Conservation (phyloP, 2,888 invertebrate species). For the Eupeodes luniger region DNA sequence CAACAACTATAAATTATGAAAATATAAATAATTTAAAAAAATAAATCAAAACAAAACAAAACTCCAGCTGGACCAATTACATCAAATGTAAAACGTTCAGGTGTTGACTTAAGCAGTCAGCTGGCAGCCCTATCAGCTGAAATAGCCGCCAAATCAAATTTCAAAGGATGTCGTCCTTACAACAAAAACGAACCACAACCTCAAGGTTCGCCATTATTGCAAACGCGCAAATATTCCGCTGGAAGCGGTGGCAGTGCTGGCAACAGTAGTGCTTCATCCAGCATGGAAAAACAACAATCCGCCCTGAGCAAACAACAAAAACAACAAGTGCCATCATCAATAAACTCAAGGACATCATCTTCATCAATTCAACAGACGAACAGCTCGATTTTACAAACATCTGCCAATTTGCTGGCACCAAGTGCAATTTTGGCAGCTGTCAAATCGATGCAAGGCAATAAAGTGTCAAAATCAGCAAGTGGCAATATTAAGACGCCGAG, state of each 20-base stretch:
- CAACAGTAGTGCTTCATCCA: constrained; percentile 69
- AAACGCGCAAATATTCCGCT: constrained; percentile 66
- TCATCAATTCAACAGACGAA: constrained; percentile 27
- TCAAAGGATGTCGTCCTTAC: constrained; percentile 77
- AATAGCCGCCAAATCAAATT: constrained; percentile 77
- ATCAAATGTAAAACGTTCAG: constrained; percentile 64
- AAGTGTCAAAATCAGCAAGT: constrained; percentile 48
- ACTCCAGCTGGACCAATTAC: constrained; percentile 68
- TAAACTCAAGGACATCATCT: constrained; percentile 53
- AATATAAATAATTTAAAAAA: constrained; percentile 33
- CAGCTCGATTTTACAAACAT: constrained; percentile 59
- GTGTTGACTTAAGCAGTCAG: constrained; percentile 75
- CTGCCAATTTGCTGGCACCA: constrained; percentile 75
- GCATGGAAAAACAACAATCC: constrained; percentile 67
- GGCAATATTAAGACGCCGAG: constrained; percentile 41
- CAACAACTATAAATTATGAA: constrained; percentile 8
- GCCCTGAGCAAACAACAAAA: constrained; percentile 53
- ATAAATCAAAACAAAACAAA: constrained; percentile 7
- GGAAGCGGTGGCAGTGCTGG: constrained; percentile 68
- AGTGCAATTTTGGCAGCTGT: constrained; percentile 78
- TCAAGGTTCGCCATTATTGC: constrained; percentile 76
- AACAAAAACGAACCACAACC: constrained; percentile 77
- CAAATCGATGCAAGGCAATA: constrained; percentile 73
- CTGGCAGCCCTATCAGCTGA: constrained; percentile 77
- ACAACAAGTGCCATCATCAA: constrained; percentile 72